Conservation (phyloP, 2,797 vertebrate species). For the Pelodytes ibericus region DNA sequence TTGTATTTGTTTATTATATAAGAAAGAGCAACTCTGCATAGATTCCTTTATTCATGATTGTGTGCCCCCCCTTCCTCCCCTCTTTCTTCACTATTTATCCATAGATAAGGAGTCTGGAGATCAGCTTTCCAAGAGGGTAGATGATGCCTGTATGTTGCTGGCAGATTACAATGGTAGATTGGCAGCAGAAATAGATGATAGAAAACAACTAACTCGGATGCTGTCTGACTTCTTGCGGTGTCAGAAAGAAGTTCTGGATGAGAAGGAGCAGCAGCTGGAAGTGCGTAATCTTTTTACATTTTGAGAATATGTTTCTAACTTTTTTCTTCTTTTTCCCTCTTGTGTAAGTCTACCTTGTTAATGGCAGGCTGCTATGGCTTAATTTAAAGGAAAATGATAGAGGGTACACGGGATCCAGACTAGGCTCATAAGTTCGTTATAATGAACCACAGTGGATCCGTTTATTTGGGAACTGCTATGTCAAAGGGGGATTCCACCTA, state of each 20-base stretch:
- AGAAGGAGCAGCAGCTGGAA: slow-evolving; percentile 98
- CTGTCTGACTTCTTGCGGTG: slow-evolving; percentile 92
- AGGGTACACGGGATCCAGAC: too few relatives aligned
- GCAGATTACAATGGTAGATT: slow-evolving; percentile 97
- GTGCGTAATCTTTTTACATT: slow-evolving; percentile 83
- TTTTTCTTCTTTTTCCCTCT: background rate
- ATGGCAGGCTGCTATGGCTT: background rate
- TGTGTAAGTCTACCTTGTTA: background rate
- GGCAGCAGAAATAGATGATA: slow-evolving; percentile 97
- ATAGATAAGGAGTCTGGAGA: slow-evolving; percentile 97
- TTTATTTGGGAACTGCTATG: too few relatives aligned
- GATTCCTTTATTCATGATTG: background rate
- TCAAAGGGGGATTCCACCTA: too few relatives aligned
- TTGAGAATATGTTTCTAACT: background rate
- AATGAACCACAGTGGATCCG: too few relatives aligned
- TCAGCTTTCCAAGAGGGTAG: slow-evolving; percentile 92
- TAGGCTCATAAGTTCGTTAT: too few relatives aligned
- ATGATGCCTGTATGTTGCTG: slow-evolving; percentile 97
- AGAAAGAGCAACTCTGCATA: background rate
- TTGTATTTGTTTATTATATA: background rate
- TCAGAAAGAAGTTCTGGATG: slow-evolving; percentile 93
- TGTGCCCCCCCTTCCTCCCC: too few relatives aligned
- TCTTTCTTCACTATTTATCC: slow-evolving; percentile 61
- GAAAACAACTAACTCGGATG: slow-evolving; percentile 93
- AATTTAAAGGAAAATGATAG: too few relatives aligned